Evolutionary conservation across 2,113 vertebrate species (phyloP).

Genomic region (Coptodon bakossiorum): DNA sequence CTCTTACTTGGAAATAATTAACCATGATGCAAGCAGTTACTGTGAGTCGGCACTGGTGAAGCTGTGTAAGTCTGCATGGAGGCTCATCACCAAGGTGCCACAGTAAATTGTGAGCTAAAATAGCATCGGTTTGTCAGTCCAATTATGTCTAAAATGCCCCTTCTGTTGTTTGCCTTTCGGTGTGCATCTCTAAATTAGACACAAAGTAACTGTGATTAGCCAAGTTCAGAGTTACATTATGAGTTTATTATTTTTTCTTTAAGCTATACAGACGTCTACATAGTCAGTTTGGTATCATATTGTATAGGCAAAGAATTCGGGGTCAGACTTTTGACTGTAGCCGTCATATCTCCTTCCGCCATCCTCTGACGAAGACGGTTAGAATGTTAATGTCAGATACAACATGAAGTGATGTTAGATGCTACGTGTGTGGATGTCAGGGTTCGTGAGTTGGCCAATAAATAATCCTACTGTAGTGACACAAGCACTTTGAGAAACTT

Average conservation of each 20-base stretch:
- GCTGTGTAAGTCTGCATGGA: not conserved
- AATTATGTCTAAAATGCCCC: conserved; percentile 12
- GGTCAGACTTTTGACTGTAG: not conserved
- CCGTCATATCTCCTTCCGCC: not conserved
- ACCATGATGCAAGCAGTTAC: not conserved
- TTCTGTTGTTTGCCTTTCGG: not conserved
- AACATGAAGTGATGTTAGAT: not conserved
- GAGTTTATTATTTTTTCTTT: not conserved
- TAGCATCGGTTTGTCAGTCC: conserved; percentile 16
- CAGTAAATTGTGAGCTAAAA: conserved; percentile 10
- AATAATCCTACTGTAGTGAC: conserved; percentile 21
- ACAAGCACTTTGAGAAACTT: conserved; percentile 22
- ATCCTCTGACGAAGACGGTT: not conserved
- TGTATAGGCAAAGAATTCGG: not conserved
- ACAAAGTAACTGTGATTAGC: not conserved
- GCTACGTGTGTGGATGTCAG: not conserved
- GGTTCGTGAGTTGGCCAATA: conserved; percentile 4
- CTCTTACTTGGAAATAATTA: not conserved
- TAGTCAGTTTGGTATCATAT: not conserved
- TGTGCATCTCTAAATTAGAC: not conserved
- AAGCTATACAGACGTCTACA: not conserved
- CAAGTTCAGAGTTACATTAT: not conserved
- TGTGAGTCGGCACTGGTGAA: not conserved
- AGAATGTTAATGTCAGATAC: not conserved
- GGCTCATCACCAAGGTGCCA: not conserved